phyloP scores from a whole-genome alignment of 2,888 invertebrate genomes.

The Mellilla xanthometata region DNA sequence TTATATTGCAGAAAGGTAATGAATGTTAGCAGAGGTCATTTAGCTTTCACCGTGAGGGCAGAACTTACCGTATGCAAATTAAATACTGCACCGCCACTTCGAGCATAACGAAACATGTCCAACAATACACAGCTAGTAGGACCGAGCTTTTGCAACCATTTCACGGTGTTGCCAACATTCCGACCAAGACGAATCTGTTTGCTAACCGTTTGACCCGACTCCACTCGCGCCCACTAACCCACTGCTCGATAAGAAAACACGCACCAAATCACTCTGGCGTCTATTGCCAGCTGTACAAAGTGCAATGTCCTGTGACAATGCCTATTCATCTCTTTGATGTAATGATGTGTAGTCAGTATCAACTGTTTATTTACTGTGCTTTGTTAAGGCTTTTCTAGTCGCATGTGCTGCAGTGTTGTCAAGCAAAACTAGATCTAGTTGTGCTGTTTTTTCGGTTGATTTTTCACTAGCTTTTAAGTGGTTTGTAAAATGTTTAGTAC shows the following conservation, averaged over 20 bases:
- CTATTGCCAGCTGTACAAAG: constrained; percentile 50
- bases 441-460: constrained; percentile 24
- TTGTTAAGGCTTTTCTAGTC: constrained; percentile 41
- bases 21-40: too few species aligned
- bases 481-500: constrained; percentile 32
- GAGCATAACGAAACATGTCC: constrained; percentile 50
- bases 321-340: constrained; percentile 69
- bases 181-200: constrained; percentile 72
- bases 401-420: constrained; percentile 38
- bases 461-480: constrained; percentile 38
- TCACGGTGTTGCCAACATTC: constrained; percentile 57
- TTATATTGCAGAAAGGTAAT: too few species aligned
- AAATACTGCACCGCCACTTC: constrained; percentile 43
- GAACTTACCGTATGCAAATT: constrained; percentile 21
- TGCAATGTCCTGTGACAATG: constrained; percentile 59
- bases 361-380: constrained; percentile 76
- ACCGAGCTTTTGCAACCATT: constrained; percentile 62
- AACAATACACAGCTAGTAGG: constrained; percentile 45
- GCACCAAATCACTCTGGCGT: constrained; percentile 46
- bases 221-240: constrained; percentile 73
- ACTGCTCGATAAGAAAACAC: constrained; percentile 61
- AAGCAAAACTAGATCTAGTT: constrained; percentile 42
- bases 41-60: constrained; percentile 9
- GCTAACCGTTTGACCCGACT: constrained; percentile 75
- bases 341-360: constrained; percentile 77